Base-by-base conservation (phyloP, 2,797 vertebrate genomes). In the Mus spretus region DNA sequence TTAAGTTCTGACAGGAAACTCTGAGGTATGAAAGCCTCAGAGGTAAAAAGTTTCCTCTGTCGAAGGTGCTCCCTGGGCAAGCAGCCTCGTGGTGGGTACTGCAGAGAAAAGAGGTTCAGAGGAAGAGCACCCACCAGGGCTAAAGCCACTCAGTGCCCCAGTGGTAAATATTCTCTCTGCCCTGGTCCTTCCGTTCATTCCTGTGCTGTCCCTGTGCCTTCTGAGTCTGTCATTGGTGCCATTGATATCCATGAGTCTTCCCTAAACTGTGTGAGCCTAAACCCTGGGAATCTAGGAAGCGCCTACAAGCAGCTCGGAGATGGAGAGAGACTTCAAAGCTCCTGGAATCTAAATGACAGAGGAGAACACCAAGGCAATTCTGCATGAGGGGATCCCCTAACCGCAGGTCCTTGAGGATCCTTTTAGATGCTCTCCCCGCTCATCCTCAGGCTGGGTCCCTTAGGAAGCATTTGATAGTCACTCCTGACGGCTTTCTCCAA, bases 1-100 rank as follows among this genome's bases (percentile, higher is more conserved):
- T 95, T 61, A 44, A 50, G 94, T 92, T 91, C 50, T 91, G 92
- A 88, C 87, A 77, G 63, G 40, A 92, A 93, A 59, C 55, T 50
- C 13, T 1, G 0, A 31, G 31, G 53, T 72, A 40, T 40, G 59
- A 57, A 90, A 74, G 72, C 59, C 82, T 28, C 75, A 22, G 57
- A 88, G 79, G 61, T 12, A 0, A 40, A 47, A 47, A 65, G 47
- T 70, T 63, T 91, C 86, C 47, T 87, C 26, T 74, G 44, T 81
- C 31, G 75, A 65, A 92, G 24, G 34, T 0, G 0, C 67, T 50
- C 67, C 6, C n/a, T 15, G 31, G 40, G 22, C 59, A 17, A 59
- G 70, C 61, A 55, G 61, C 47, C 70, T n/a, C 24, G 10, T 57
- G 83, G 37, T 1, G 14, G 2, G 17, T 12, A 59, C 8, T 34